Evolutionary conservation across 2,888 invertebrate genomes (phyloP).

Genomic region (Stratiomys singularior): DNA sequence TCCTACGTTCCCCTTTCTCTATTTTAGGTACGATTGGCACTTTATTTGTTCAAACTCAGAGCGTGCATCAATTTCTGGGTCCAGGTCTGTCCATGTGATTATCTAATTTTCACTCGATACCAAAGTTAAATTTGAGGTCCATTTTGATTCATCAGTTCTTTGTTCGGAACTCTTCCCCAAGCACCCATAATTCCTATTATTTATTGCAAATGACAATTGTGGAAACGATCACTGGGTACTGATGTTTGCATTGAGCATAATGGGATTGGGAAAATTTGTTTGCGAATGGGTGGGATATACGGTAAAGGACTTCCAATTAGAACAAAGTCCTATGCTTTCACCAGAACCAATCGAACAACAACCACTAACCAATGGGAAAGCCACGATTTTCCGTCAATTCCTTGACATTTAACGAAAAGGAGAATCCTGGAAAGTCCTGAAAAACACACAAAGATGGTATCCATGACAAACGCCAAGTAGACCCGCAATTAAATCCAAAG

Average conservation of each 20-base stretch:
- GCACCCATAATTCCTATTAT: constrained; percentile 38
- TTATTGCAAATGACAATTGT: constrained; percentile 35
- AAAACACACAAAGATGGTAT: background rate
- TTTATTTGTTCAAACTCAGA: constrained; percentile 13
- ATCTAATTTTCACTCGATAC: constrained; percentile 40
- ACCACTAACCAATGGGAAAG: background rate
- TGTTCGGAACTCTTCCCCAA: constrained; percentile 10
- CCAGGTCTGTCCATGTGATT: constrained; percentile 29
- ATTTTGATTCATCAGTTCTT: constrained; percentile 44
- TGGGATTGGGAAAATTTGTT: background rate
- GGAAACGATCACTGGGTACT: background rate
- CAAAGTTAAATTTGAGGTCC: constrained; percentile 8
- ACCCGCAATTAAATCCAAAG: too few relatives aligned
- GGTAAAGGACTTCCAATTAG: constrained; percentile 37
- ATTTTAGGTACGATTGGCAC: background rate
- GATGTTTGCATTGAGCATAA: background rate
- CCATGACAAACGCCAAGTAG: too few relatives aligned
- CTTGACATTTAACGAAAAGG: too few relatives aligned
- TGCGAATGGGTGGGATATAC: background rate
- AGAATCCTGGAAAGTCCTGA: too few relatives aligned
- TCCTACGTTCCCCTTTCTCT: background rate
- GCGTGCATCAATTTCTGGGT: constrained; percentile 4
- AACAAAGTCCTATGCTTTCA: constrained; percentile 2
- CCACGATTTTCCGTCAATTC: background rate
- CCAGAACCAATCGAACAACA: constrained; percentile 24